Evolutionary conservation across 2,888 invertebrate genomes (phyloP), one percentile per base, ranked within the genome.

Genomic region (Hyles lineata): DNA sequence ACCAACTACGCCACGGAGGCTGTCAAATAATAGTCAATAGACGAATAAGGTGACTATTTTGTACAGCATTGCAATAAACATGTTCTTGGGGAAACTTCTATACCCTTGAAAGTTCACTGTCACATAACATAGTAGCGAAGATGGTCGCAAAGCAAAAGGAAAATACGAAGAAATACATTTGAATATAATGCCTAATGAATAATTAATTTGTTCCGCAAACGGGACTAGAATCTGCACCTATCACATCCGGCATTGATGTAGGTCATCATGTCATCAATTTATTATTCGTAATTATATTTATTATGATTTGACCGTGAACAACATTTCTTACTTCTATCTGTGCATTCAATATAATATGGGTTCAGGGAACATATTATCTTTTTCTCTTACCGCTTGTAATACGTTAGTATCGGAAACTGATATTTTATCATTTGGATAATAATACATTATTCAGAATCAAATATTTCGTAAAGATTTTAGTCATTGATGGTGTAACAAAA

Each of bases 201-300:
- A 63, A 55, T 63, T 63, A 63, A 63, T 63, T n/a, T 35, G 62
- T 63, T 63, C 62, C 32, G 62, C n/a, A n/a, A 19, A 35, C 62
- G 21, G 35, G 21, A 11, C 32, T 63, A 2, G 61, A 60, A 60
- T 61, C 61, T 32, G 15, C 8, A n/a, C n/a, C 29, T 32, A 32
- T 35, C 35, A 35, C 35, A n/a, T 63, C 21, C n/a, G 62, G 7
- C 25, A 55, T 55, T 8, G 61, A 61, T 61, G 32, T 29, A 61
- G 29, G 55, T 29, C 29, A 61, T 29, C 17, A 5, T 29, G 19
- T 6, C 19, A 25, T 29, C 25, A 61, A 29, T 19, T 55, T 55
- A 55, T 55, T 55, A 4, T 1, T 55, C 0, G 19, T 5, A 29
- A 6, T 25, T 61, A 29, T n/a, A 55, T 55, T 17, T 19, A 5